Percentiles rank a stretch among this genome's conserved stretches.
Evolutionary conservation across 1,140 invertebrate genomes (phyloP).

Genomic region (Spodoptera litura): DNA sequence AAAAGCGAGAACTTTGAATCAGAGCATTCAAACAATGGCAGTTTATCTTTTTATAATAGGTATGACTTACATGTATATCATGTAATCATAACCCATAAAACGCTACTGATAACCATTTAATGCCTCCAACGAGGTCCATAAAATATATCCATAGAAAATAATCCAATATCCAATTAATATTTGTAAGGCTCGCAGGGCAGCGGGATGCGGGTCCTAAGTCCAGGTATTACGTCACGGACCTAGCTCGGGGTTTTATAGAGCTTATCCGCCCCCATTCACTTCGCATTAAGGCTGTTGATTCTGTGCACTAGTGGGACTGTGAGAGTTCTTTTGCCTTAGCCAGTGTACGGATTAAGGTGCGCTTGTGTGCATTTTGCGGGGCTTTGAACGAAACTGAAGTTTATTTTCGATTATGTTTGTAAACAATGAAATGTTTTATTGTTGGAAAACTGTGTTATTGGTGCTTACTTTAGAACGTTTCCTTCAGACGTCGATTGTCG

Average conservation of each 20-base stretch:
- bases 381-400: not conserved
- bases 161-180: slow-evolving; percentile 15
- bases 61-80: too few species aligned
- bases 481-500: too few species aligned
- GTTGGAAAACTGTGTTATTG: too few species aligned
- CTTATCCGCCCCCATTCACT: slow-evolving; percentile 25
- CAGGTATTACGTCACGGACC: slow-evolving; percentile 10
- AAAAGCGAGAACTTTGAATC: too few species aligned
- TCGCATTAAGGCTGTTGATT: slow-evolving; percentile 28
- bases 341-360: slow-evolving; percentile 8
- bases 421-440: not conserved
- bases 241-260: not conserved
- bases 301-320: not conserved
- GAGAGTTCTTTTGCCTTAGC: not conserved
- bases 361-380: slow-evolving; percentile 10
- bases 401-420: not conserved
- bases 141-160: too few species aligned
- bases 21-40: too few species aligned
- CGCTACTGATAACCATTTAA: too few species aligned
- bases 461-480: too few species aligned
- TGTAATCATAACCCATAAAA: too few species aligned
- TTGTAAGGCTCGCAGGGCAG: not conserved
- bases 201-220: slow-evolving; percentile 1
- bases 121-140: too few species aligned
- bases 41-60: too few species aligned